Percentiles rank a stretch among this genome's conserved stretches.
Evolutionary conservation across 2,888 invertebrate genomes (phyloP).

Genomic region (Melikaiella ostensackeni): DNA sequence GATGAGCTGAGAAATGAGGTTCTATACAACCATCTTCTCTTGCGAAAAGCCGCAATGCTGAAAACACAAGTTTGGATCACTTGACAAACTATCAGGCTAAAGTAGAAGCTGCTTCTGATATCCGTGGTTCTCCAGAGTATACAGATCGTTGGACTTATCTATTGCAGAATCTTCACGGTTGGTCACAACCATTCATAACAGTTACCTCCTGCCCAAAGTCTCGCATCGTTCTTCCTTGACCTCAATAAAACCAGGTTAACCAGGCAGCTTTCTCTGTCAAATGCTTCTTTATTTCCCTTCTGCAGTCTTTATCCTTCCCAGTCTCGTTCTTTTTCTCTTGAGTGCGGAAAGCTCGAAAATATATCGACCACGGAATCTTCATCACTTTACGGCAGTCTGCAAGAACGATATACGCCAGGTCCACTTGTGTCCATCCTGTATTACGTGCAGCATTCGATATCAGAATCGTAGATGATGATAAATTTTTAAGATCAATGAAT

Average conservation of each 20-base stretch:
- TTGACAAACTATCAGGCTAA: not conserved
- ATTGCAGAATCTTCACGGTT: slow-evolving; percentile 26
- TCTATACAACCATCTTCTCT: not conserved
- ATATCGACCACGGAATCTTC: not conserved
- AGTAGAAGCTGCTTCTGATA: slow-evolving; percentile 8
- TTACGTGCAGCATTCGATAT: not conserved
- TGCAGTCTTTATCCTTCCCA: slow-evolving; percentile 15
- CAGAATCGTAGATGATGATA: not conserved
- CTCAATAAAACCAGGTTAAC: slow-evolving; percentile 36
- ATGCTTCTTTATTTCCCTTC: slow-evolving; percentile 6
- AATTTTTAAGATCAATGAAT: slow-evolving; percentile 21
- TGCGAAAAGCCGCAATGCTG: not conserved
- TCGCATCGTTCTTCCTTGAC: slow-evolving; percentile 33
- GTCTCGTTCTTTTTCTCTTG: not conserved
- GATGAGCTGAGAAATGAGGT: not conserved
- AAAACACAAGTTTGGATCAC: not conserved
- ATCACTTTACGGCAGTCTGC: not conserved
- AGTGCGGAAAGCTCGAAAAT: not conserved
- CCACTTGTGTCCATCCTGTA: not conserved
- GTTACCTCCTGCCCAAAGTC: slow-evolving; percentile 28
- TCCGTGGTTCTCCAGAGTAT: slow-evolving; percentile 22
- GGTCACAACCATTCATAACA: slow-evolving; percentile 37
- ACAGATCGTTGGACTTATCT: slow-evolving; percentile 24
- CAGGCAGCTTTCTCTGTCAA: slow-evolving; percentile 22
- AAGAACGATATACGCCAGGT: not conserved